Evolutionary conservation across 1,140 invertebrate species (phyloP).

Genomic region (Epicauta chinensis): DNA sequence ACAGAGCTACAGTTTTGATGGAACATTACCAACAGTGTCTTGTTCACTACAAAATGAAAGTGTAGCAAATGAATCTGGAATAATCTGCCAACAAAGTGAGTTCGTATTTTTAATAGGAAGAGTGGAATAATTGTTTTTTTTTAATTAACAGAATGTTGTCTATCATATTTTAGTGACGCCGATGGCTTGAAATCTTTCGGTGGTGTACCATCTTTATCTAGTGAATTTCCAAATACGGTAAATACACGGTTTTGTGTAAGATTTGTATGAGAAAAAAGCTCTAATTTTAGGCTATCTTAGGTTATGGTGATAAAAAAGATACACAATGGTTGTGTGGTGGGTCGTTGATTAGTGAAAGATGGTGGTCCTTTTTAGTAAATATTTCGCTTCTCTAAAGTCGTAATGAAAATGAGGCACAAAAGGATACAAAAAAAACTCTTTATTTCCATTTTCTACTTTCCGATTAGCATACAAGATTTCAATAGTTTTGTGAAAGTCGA

Average conservation of each 20-base stretch:
- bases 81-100: neutral
- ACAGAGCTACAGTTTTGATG: neutral
- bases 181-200: neutral
- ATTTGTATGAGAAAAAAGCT: neutral
- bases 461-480: too few species aligned
- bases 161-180: neutral
- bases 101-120: neutral
- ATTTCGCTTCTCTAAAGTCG: too few species aligned
- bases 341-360: conserved; percentile 20
- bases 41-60: neutral
- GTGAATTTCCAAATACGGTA: conserved; percentile 21
- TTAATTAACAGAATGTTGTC: conserved; percentile 1
- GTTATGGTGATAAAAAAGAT: conserved; percentile 15
- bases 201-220: conserved; percentile 5
- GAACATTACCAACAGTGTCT: neutral
- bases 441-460: too few species aligned
- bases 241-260: neutral
- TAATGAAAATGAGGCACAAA: too few species aligned
- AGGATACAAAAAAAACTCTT: too few species aligned
- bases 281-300: conserved; percentile 22
- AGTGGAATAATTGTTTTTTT: neutral
- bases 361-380: too few species aligned
- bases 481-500: too few species aligned
- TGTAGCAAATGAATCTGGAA: neutral
- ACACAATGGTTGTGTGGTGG: conserved; percentile 36